Percentiles rank a stretch among this genome's conserved stretches.
Conservation (phyloP, 1,140 invertebrate genomes). For the Hirudo medicinalis region DNA sequence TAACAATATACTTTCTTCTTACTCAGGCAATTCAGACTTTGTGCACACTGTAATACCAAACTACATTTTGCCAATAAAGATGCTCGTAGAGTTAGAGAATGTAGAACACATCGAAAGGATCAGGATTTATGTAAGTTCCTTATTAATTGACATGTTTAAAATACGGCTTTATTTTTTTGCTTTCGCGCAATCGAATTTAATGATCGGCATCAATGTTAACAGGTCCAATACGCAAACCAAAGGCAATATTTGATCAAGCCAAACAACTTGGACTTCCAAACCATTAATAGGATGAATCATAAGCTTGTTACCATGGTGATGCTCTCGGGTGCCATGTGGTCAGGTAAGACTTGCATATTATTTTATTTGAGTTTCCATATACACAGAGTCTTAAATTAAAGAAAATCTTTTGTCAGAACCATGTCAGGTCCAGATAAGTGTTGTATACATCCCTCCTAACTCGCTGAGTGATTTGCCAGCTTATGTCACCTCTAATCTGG, state of each 20-base stretch:
- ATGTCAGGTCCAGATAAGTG: neutral
- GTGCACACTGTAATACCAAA: neutral
- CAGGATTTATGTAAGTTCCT: slow-evolving; percentile 1
- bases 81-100: neutral
- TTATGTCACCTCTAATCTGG: neutral
- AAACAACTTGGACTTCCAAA: too few species aligned
- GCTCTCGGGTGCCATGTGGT: too few species aligned
- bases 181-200: too few species aligned
- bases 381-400: neutral
- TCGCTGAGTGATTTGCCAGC: neutral
- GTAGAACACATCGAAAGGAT: neutral
- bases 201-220: too few species aligned
- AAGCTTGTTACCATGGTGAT: too few species aligned
- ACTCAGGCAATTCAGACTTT: neutral
- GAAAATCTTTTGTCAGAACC: neutral
- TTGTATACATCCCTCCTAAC: neutral
- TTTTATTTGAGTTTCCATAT: neutral
- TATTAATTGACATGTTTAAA: too few species aligned
- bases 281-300: too few species aligned
- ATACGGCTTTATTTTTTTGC: too few species aligned
- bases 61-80: neutral
- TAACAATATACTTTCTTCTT: neutral
- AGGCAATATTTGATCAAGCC: too few species aligned
- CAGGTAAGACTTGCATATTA: too few species aligned
- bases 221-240: too few species aligned